phyloP scores from a whole-genome alignment of 2,888 invertebrate genomes.

The Strigamia maritima region DNA sequence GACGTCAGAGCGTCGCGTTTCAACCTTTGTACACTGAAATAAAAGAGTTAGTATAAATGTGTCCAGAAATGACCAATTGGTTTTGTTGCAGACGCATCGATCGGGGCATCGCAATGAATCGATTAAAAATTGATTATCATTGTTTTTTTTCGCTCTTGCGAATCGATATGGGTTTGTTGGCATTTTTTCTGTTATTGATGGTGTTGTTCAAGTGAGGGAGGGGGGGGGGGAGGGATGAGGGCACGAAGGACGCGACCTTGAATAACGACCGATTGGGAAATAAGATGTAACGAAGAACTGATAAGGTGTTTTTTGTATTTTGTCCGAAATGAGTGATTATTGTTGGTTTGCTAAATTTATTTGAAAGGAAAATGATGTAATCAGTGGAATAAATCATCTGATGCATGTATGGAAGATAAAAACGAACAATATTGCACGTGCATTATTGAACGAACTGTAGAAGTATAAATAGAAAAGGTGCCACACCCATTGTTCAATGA shows the following conservation, averaged over 20 bases:
- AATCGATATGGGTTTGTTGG: not conserved
- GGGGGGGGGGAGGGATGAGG: too few species aligned
- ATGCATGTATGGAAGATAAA: not conserved
- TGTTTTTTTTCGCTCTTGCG: not conserved
- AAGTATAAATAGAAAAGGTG: slow-evolving; percentile 26
- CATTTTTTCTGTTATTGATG: not conserved
- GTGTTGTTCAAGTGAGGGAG: not conserved
- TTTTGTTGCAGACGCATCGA: not conserved
- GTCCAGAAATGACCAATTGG: not conserved
- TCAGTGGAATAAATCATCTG: not conserved
- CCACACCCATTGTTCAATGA: slow-evolving; percentile 32
- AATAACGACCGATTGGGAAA: not conserved
- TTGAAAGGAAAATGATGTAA: not conserved
- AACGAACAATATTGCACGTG: slow-evolving; percentile 26
- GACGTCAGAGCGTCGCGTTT: slow-evolving; percentile 32
- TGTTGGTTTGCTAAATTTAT: not conserved
- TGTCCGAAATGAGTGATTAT: not conserved
- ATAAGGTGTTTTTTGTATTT: not conserved
- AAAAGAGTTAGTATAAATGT: not conserved
- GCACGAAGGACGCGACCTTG: slow-evolving; percentile 24
- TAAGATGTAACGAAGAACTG: not conserved
- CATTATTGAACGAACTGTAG: slow-evolving; percentile 26
- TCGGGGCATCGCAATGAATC: not conserved
- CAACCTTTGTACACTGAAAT: slow-evolving; percentile 8
- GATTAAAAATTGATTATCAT: not conserved